Conservation (phyloP, 1,140 invertebrate species). For the Drosophila watanabei region DNA sequence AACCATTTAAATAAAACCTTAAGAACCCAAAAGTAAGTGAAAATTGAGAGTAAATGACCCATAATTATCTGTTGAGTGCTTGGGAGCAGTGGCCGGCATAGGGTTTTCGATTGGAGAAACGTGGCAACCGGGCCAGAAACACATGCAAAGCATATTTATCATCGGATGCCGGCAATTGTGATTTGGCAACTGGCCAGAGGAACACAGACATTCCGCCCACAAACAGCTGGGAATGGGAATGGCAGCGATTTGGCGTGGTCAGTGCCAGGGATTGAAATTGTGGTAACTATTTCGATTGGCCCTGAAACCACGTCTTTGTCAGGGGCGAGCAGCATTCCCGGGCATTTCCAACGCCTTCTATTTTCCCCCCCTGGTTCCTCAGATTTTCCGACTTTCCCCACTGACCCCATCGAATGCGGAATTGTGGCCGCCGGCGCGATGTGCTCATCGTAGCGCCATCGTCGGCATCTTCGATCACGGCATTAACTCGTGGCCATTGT, state of each 20-base stretch:
- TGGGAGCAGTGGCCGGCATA: constrained; percentile 7
- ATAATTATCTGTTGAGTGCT: constrained; percentile 4
- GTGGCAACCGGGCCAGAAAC: constrained; percentile 1
- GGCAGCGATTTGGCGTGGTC: constrained; percentile 72
- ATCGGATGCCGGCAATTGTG: constrained; percentile 45
- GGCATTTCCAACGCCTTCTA: constrained; percentile 36
- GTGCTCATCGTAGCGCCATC: constrained; percentile 33
- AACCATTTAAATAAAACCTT: background rate
- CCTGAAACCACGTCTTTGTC: constrained; percentile 44
- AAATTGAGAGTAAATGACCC: background rate
- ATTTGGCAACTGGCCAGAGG: constrained; percentile 52
- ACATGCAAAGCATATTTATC: constrained; percentile 36
- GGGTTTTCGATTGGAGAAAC: constrained; percentile 8
- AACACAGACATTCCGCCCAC: constrained; percentile 43
- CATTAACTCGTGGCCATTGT: constrained; percentile 57
- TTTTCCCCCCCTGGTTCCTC: background rate
- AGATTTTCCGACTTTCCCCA: constrained; percentile 1
- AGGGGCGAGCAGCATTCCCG: constrained; percentile 34
- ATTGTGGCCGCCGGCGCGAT: constrained; percentile 22
- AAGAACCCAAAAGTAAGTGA: background rate
- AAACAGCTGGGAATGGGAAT: constrained; percentile 64
- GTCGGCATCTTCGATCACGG: constrained; percentile 58
- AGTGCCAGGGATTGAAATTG: constrained; percentile 46
- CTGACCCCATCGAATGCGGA: constrained; percentile 22
- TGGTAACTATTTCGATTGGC: constrained; percentile 46